Conservation (phyloP, 2,113 vertebrate genomes). For the Sebastes fasciatus region DNA sequence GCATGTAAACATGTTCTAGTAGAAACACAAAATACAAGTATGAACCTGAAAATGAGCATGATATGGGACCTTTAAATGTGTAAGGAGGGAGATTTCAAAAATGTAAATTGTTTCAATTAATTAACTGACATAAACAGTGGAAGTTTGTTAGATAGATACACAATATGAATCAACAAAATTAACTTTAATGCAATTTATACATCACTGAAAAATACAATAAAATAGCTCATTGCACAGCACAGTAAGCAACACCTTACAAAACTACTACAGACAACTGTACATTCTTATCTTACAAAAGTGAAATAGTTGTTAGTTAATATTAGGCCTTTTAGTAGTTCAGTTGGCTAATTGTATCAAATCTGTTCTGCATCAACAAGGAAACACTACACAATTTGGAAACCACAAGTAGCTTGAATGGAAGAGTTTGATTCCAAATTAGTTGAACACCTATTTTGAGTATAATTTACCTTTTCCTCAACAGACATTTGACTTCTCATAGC, state of each 20-base stretch:
- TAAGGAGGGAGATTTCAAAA: background rate
- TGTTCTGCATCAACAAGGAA: background rate
- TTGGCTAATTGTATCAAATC: background rate
- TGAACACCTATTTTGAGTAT: background rate
- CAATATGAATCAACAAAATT: background rate
- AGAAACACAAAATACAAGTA: too few relatives aligned
- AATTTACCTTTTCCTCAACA: background rate
- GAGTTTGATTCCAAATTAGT: background rate
- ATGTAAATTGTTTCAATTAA: background rate
- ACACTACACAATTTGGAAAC: background rate
- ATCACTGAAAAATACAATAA: background rate
- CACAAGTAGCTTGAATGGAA: background rate
- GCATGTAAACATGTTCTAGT: too few relatives aligned
- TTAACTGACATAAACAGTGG: background rate
- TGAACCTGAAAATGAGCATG: too few relatives aligned
- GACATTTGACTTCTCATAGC: background rate
- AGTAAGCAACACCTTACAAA: constrained; percentile 4
- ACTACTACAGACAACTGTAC: background rate
- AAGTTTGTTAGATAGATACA: background rate
- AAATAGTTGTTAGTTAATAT: background rate
- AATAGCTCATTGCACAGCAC: constrained; percentile 4
- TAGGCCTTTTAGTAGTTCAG: background rate
- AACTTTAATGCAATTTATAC: constrained; percentile 24
- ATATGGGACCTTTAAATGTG: background rate
- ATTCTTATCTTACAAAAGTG: constrained; percentile 19